Evolutionary conservation across 2,113 vertebrate genomes (phyloP).

Genomic region (Potamarius usumacintae): DNA sequence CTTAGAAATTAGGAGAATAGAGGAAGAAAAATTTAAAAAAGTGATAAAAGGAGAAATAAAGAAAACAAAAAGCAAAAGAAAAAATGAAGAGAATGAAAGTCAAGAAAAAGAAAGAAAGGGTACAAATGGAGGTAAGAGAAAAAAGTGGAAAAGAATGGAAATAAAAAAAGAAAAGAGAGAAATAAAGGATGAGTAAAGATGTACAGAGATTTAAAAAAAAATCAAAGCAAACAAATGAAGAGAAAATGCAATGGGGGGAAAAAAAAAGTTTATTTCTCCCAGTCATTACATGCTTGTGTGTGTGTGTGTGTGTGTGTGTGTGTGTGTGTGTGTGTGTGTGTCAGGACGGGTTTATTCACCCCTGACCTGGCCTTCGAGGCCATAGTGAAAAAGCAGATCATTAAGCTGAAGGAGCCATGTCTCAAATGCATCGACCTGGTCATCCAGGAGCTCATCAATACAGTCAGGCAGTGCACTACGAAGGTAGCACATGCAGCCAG

Average conservation of each 20-base stretch:
- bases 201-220: background rate
- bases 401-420: slow-evolving; percentile 98
- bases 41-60: background rate
- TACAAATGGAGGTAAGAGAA: background rate
- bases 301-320: slow-evolving; percentile 35
- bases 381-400: slow-evolving; percentile 98
- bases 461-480: slow-evolving; percentile 92
- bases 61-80: background rate
- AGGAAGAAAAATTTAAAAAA: background rate
- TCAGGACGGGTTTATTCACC: slow-evolving; percentile 97
- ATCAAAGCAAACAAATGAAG: background rate
- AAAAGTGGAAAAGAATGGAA: background rate
- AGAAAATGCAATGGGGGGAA: background rate
- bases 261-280: background rate
- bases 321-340: slow-evolving; percentile 39
- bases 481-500: slow-evolving; percentile 79
- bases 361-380: slow-evolving; percentile 97
- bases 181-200: background rate
- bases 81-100: background rate
- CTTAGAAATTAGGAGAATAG: background rate
- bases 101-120: too few species aligned
- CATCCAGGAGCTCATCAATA: slow-evolving; percentile 96
- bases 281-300: background rate
- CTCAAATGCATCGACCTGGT: slow-evolving; percentile 97
- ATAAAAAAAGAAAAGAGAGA: background rate